Evolutionary conservation across 2,888 invertebrate species (phyloP).

Genomic region (Timandra comae): DNA sequence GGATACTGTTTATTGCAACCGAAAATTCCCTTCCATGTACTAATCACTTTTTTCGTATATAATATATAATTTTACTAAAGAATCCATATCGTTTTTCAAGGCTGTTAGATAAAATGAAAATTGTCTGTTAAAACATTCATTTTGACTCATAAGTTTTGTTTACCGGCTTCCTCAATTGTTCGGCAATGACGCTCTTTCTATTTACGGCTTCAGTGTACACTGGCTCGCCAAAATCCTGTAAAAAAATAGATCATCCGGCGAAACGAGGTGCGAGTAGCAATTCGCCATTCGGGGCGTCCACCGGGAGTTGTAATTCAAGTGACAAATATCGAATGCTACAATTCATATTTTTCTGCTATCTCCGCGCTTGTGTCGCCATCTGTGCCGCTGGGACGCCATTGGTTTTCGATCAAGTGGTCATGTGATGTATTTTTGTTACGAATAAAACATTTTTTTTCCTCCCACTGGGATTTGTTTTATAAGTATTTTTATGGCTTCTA

Average conservation of each 20-base stretch:
- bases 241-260: slow-evolving; percentile 59
- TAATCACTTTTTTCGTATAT: too few species aligned
- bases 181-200: neutral
- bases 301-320: slow-evolving; percentile 75
- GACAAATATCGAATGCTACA: slow-evolving; percentile 77
- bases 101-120: too few species aligned
- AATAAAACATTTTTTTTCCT: slow-evolving; percentile 72
- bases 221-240: slow-evolving; percentile 27
- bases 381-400: slow-evolving; percentile 72
- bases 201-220: neutral
- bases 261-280: slow-evolving; percentile 68
- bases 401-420: slow-evolving; percentile 72
- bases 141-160: too few species aligned
- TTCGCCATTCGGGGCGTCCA: slow-evolving; percentile 56
- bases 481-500: slow-evolving; percentile 63
- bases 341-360: slow-evolving; percentile 77
- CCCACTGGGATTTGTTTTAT: slow-evolving; percentile 70
- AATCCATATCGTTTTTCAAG: too few species aligned
- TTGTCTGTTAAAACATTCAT: too few species aligned
- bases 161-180: slow-evolving; percentile 2
- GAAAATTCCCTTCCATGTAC: too few species aligned
- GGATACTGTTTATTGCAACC: slow-evolving; percentile 20
- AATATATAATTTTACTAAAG: too few species aligned
- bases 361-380: slow-evolving; percentile 70
- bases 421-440: slow-evolving; percentile 73